Evolutionary conservation across 2,888 invertebrate species (phyloP), one percentile per base, ranked within the genome.

Genomic region (Selenia dentaria): DNA sequence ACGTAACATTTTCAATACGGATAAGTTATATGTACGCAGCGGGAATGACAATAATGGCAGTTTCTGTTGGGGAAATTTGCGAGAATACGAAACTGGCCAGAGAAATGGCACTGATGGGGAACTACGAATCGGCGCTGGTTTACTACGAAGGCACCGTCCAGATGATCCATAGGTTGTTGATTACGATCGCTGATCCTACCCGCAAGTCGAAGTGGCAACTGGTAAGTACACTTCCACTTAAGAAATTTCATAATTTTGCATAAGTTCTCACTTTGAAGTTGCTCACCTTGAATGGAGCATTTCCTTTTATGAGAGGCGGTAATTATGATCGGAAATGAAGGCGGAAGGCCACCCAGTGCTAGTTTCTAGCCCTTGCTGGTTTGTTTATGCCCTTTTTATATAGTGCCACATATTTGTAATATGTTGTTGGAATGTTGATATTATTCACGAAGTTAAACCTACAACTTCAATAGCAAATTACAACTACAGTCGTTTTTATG

Each of bases 81-180:
- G 98, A 98, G 91, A 98, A 98, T 91, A 96, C 98, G 49, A 97
- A 97, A 87, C 88, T 98, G 84, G 99, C 98, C 45, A 93, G 99
- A 72, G 98, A 99, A 92, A 96, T 96, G 95, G 97, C 98, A 52
- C 91, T 99, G 70, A 94, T 97, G 77, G 98, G 99, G 12, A 97
- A 98, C 85, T 99, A 99, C 78, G 98, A 99, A 74, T 96, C 96
- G 54, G 96, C 99, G 13, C 93, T 95, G 59, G 96, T 98, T 46
- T 98, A 98, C 84, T 98, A 98, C 79, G 96, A 98, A 80, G 97
- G 97, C 38, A 96, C 96, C 6, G 93, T 98, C 46, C 97, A 97
- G 79, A 96, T 98, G 92, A 95, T 99, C 65, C 96, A 96, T 67
- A 93, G 96, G 67, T 92, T 98, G 49, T 92, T 98, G 29, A 92